These are phyloP conservation scores for Palythoa heliodiscus DNA, from an alignment of 92 coral and sea anemone genomes.

Conservation along the genomic window DNA sequence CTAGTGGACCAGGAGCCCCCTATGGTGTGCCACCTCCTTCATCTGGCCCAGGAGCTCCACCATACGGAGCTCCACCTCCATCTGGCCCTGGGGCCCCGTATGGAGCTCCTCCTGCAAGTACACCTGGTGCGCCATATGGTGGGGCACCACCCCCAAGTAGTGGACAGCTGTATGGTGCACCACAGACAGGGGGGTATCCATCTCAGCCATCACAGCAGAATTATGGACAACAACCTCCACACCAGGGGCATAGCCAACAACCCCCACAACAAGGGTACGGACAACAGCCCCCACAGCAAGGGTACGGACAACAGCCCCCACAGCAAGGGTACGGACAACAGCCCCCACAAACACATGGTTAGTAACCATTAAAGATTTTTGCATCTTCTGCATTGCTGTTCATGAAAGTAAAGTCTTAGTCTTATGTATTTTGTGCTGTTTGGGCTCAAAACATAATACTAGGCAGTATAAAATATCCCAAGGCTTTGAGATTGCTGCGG, in stretches of 20 bases:
- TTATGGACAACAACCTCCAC: slow-evolving; percentile 46
- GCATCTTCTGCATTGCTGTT: too few relatives aligned
- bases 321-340: slow-evolving; percentile 48
- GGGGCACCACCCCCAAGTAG: slow-evolving; percentile 30
- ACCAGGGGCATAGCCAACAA: slow-evolving; percentile 56
- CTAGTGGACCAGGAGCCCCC: slow-evolving; percentile 33
- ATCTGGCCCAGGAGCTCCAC: slow-evolving; percentile 39
- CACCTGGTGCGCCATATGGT: slow-evolving; percentile 19
- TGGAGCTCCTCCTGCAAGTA: slow-evolving; percentile 29
- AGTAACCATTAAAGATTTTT: too few relatives aligned
- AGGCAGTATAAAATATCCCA: too few relatives aligned
- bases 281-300: slow-evolving; percentile 27
- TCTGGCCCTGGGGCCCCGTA: slow-evolving; percentile 35
- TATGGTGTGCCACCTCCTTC: slow-evolving; percentile 46
- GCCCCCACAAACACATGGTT: slow-evolving; percentile 33
- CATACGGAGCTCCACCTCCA: slow-evolving; percentile 15
- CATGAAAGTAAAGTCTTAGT: background rate
- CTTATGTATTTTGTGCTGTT: too few relatives aligned
- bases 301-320: slow-evolving; percentile 37
- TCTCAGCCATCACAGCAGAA: slow-evolving; percentile 44
- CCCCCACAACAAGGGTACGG: slow-evolving; percentile 75
- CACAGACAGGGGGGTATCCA: slow-evolving; percentile 50
- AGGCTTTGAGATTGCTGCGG: too few relatives aligned
- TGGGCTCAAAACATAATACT: too few relatives aligned
- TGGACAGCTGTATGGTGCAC: slow-evolving; percentile 41